phyloP scores from a whole-genome alignment of 1,140 invertebrate genomes.

The Cryptotermes secundus region DNA sequence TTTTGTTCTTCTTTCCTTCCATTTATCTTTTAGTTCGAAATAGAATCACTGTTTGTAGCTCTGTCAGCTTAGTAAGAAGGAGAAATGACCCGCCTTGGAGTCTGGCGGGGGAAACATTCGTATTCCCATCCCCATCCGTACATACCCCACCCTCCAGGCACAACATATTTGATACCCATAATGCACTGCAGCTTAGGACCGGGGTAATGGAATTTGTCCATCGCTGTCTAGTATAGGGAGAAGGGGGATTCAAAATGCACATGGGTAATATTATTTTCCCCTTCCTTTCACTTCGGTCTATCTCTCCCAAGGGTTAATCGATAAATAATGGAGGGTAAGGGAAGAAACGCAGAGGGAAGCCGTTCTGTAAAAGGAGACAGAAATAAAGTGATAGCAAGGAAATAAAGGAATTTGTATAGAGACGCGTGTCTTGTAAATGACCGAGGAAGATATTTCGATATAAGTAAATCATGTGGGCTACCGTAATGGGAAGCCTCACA shows the following conservation, averaged over 20 bases:
- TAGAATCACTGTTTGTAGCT: no score
- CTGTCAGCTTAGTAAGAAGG: no score
- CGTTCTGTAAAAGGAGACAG: not conserved
- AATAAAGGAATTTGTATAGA: not conserved
- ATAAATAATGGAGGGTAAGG: conserved; percentile 7
- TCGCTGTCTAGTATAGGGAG: not conserved
- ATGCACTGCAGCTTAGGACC: not conserved
- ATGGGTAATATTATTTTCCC: not conserved
- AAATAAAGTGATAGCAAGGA: not conserved
- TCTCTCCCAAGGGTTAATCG: not conserved
- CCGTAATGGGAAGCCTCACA: no score
- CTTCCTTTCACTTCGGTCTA: not conserved
- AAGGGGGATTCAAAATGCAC: not conserved
- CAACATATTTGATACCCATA: not conserved
- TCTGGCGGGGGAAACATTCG: not conserved
- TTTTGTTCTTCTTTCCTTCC: no score
- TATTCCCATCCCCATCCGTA: no score
- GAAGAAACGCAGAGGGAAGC: not conserved
- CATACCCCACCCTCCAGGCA: not conserved
- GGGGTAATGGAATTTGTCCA: not conserved
- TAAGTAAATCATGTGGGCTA: no score
- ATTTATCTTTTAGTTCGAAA: no score
- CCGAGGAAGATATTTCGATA: no score
- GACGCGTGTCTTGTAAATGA: no score
- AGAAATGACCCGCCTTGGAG: no score